These are phyloP conservation scores for Acestrorhynchus altus DNA, from an alignment of 2,797 vertebrate genomes.

Conservation along the genomic window DNA sequence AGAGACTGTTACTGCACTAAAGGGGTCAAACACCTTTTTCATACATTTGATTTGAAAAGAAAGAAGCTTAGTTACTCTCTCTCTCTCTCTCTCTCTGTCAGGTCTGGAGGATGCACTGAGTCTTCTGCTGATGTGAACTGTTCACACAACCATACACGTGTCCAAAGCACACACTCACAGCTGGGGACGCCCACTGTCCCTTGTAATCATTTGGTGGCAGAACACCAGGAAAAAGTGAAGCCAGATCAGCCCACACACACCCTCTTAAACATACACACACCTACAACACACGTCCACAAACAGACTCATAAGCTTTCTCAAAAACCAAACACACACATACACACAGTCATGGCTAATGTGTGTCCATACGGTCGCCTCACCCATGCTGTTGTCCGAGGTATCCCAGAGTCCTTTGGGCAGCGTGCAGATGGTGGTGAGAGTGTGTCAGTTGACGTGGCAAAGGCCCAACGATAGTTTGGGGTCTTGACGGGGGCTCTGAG, in stretches of 20 bases:
- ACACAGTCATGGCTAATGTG: conserved; percentile 74
- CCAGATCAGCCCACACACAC: conserved; percentile 9
- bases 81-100: conserved; percentile 21
- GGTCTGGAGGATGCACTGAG: not conserved
- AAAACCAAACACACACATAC: not conserved
- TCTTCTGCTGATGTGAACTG: not conserved
- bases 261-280: not conserved
- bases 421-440: conserved; percentile 62
- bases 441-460: conserved; percentile 80
- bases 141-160: not conserved
- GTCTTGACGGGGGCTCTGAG: conserved; percentile 88
- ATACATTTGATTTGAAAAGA: too few relatives aligned
- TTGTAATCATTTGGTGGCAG: conserved; percentile 30
- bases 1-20: too few relatives aligned
- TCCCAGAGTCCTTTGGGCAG: conserved; percentile 84
- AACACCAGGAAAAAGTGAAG: conserved; percentile 3
- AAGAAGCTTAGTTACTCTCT: too few relatives aligned
- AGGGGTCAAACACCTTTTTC: too few relatives aligned
- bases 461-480: conserved; percentile 89
- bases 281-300: too few relatives aligned
- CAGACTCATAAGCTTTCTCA: too few relatives aligned
- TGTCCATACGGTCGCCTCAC: conserved; percentile 85
- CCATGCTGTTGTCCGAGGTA: conserved; percentile 86
- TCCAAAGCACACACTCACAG: not conserved
- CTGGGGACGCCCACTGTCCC: conserved; percentile 26